Percentiles rank a stretch among this genome's conserved stretches.
phyloP scores from a whole-genome alignment of 2,888 invertebrate genomes.

The Operophtera brumata region DNA sequence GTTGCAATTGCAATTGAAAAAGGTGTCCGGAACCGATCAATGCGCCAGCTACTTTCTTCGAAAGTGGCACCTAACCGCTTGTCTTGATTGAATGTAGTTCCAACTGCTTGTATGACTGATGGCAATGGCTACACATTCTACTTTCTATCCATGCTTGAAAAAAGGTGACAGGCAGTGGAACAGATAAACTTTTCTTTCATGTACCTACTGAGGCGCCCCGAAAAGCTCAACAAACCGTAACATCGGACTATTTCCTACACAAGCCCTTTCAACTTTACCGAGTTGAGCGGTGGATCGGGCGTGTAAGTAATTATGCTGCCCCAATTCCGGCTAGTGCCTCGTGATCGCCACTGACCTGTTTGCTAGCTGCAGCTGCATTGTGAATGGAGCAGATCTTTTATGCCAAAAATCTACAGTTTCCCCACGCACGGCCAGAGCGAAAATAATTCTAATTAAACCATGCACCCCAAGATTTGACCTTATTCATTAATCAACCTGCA shows the following conservation, averaged over 20 bases:
- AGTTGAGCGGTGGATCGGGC: conserved; percentile 49
- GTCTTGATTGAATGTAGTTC: conserved; percentile 25
- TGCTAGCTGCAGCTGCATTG: conserved; percentile 42
- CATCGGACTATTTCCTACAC: conserved; percentile 54
- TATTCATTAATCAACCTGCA: conserved; percentile 14
- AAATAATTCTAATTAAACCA: background rate
- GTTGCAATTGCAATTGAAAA: conserved; percentile 25
- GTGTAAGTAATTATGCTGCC: conserved; percentile 69
- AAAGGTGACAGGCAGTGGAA: conserved; percentile 29
- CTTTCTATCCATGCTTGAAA: conserved; percentile 20
- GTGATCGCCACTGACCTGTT: conserved; percentile 53
- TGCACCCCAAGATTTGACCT: conserved; percentile 16
- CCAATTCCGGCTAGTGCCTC: conserved; percentile 56
- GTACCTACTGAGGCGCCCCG: conserved; percentile 30
- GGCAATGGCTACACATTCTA: conserved; percentile 24
- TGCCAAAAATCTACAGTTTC: conserved; percentile 20
- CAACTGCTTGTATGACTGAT: conserved; percentile 17
- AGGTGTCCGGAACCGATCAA: conserved; percentile 27
- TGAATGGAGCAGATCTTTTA: conserved; percentile 33
- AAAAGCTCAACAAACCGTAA: conserved; percentile 61
- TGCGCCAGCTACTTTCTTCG: conserved; percentile 29
- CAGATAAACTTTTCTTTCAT: conserved; percentile 18
- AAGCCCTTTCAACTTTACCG: conserved; percentile 62
- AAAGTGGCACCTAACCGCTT: conserved; percentile 25
- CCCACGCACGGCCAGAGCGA: background rate